A percentile compares a stretch with the other conserved stretches of the same genome.
Conservation (phyloP, 2,797 vertebrate species). For the Urosaurus nigricauda region DNA sequence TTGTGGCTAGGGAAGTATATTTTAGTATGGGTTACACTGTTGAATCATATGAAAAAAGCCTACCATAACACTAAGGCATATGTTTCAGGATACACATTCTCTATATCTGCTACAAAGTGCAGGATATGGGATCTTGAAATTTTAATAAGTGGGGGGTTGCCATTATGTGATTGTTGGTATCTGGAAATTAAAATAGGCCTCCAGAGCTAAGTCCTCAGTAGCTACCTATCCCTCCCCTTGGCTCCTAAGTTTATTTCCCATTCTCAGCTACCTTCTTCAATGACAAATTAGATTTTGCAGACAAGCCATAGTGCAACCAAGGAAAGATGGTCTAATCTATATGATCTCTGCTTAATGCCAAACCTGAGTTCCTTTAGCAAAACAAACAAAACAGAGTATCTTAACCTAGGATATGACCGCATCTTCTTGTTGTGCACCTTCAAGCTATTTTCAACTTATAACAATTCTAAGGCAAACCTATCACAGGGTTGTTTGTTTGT, state of each 20-base stretch:
- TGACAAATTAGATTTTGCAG: neutral
- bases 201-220: neutral
- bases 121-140: neutral
- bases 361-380: slow-evolving; percentile 9
- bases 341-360: neutral
- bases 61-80: neutral
- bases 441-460: too few relatives aligned
- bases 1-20: neutral
- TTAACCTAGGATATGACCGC: neutral
- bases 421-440: neutral
- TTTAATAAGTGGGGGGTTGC: neutral
- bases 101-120: neutral
- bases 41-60: neutral
- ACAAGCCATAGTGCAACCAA: neutral
- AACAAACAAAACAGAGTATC: neutral
- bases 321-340: neutral
- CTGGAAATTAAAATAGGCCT: neutral
- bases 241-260: neutral
- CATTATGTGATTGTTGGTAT: neutral
- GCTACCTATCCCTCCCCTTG: neutral
- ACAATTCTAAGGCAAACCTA: too few relatives aligned
- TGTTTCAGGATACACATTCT: too few relatives aligned
- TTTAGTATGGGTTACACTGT: neutral
- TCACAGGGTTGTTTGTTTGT: too few relatives aligned
- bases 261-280: neutral